Evolutionary conservation across 2,888 invertebrate genomes (phyloP).

Genomic region (Mythimna loreyi): DNA sequence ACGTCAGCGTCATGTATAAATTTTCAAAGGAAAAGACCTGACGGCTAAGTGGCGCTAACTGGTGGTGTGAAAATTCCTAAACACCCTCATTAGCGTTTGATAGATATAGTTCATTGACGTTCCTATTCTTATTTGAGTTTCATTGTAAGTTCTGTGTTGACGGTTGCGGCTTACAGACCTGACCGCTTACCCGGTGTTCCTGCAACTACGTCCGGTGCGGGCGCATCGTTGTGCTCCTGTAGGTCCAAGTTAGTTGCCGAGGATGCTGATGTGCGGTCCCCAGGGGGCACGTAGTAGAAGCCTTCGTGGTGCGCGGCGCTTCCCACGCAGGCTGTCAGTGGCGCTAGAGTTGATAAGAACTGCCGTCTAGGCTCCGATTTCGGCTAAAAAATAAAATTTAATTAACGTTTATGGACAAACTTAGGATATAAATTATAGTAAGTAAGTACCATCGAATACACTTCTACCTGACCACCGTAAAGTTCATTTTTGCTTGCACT

Average conservation of each 20-base stretch:
- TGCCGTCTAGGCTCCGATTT: conserved; percentile 93
- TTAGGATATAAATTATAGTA: background rate
- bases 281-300: conserved; percentile 90
- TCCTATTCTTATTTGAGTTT: too few relatives aligned
- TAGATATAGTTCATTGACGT: too few relatives aligned
- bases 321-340: conserved; percentile 94
- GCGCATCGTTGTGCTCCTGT: conserved; percentile 87
- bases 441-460: too few relatives aligned
- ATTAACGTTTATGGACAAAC: background rate
- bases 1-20: too few relatives aligned
- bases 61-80: too few relatives aligned
- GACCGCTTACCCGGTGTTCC: conserved; percentile 91
- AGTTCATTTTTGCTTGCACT: too few relatives aligned
- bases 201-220: conserved; percentile 95
- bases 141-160: background rate
- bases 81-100: too few relatives aligned
- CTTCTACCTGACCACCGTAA: too few relatives aligned
- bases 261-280: conserved; percentile 91
- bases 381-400: conserved; percentile 72
- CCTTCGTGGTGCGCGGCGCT: conserved; percentile 87
- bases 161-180: conserved; percentile 41
- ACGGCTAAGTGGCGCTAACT: too few relatives aligned
- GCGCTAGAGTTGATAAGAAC: conserved; percentile 95
- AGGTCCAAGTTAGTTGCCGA: conserved; percentile 92
- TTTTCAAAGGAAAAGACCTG: too few relatives aligned